Evolutionary conservation across 2,113 vertebrate species (phyloP), one percentile per base, ranked within the genome.

Genomic region (Chelonoidis abingdonii): DNA sequence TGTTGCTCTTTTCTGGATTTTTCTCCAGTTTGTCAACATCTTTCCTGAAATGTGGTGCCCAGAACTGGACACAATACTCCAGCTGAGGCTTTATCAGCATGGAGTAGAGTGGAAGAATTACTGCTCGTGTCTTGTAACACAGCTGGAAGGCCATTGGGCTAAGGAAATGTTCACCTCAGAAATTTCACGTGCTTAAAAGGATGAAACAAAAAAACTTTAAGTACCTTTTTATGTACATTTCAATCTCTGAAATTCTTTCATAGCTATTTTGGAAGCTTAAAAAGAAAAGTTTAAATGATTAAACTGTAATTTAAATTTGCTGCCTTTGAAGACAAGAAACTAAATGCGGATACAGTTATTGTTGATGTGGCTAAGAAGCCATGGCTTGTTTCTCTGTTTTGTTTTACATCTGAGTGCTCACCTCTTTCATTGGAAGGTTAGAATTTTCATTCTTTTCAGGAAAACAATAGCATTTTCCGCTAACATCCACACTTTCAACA

Each of bases 381-480:
- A 16, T 35, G 59, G 59, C 31, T 88, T 38, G 69, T 41, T 75
- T 38, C 10, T 38, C 21, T 41, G 69, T 69, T 84, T 47, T 75
- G 17, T 72, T 41, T 87, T 80, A 92, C 54, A 31, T 72, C 72
- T 69, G 50, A 91, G 52, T 95, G 83, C 84, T 87, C 11, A 72
- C 16, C n/a, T 69, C 49, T 62, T 35, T 94, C 89, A 82, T 83
- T 56, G 80, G 25, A 75, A 84, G 92, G 21, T 27, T 65, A 87
- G 93, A 81, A 86, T 93, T 94, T 88, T 81, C 59, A 22, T 50
- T 29, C 53, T 96, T 78, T 84, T 82, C 91, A 50, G 91, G 72
- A 91, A 80, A 90, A 80, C 57, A 94, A 53, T 89, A 86, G 54
- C 57, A 54, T 84, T 94, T 93, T 91, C 92, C 92, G 54, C 56